These are phyloP conservation scores for Rhinopomastus cyanomelas DNA, from an alignment of 2,113 vertebrate genomes.

Conservation along the genomic window DNA sequence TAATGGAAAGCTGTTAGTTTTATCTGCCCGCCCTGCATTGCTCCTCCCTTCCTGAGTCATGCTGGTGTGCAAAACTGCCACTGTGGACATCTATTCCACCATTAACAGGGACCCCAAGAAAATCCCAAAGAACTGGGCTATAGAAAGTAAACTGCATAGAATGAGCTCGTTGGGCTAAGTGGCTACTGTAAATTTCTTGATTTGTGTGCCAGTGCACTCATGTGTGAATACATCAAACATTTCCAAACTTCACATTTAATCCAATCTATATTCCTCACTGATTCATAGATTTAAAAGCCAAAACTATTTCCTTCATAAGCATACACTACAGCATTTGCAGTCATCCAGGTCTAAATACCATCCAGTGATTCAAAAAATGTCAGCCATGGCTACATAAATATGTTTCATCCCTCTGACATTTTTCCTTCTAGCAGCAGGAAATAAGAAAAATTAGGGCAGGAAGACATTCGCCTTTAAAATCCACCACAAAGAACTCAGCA, in stretches of 20 bases:
- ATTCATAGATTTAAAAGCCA: not conserved
- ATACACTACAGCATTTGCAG: not conserved
- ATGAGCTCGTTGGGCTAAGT: not conserved
- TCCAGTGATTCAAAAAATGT: slow-evolving; percentile 12
- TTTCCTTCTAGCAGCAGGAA: not conserved
- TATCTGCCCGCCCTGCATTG: not conserved
- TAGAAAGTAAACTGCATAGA: not conserved
- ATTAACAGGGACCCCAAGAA: not conserved
- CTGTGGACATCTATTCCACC: not conserved
- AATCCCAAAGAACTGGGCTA: not conserved
- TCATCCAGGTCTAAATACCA: slow-evolving; percentile 28
- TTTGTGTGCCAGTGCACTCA: not conserved
- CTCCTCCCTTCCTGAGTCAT: not conserved
- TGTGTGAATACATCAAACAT: not conserved
- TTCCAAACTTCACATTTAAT: not conserved
- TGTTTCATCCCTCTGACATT: not conserved
- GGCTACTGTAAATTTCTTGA: not conserved
- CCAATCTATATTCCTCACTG: not conserved
- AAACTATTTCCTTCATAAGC: not conserved
- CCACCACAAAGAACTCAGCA: not conserved
- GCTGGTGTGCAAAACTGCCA: not conserved
- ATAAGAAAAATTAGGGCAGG: not conserved
- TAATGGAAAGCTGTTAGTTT: not conserved
- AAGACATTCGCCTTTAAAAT: not conserved
- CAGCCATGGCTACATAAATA: not conserved